These are phyloP conservation scores for Lates japonicus DNA, from an alignment of 2,797 vertebrate species.

Conservation along the genomic window DNA sequence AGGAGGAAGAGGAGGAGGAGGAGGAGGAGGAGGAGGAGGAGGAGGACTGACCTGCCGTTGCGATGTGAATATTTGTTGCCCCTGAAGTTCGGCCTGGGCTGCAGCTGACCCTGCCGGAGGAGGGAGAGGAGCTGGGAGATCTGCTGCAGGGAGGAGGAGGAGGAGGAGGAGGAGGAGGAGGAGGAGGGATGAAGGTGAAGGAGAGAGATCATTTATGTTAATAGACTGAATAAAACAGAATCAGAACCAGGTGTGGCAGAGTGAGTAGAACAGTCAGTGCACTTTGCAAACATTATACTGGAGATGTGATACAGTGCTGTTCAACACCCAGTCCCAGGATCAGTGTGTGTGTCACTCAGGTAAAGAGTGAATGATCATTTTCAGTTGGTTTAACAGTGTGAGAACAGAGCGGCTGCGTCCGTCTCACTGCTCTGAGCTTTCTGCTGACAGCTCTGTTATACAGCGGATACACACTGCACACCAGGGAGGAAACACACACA, in stretches of 20 bases:
- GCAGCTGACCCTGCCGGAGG: conserved; percentile 95
- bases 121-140: conserved; percentile 98
- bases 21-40: conserved; percentile 2
- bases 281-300: too few relatives aligned
- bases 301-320: too few relatives aligned
- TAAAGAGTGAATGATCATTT: conserved; percentile 33
- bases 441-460: conserved; percentile 72
- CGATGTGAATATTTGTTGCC: conserved; percentile 95
- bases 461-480: conserved; percentile 62
- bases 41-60: conserved; percentile 85
- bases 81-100: conserved; percentile 95
- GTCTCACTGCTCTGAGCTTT: conserved; percentile 56
- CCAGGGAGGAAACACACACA: conserved; percentile 72
- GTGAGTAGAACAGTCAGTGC: too few relatives aligned
- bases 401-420: conserved; percentile 43
- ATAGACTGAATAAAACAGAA: too few relatives aligned
- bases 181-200: not conserved
- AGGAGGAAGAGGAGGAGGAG: not conserved
- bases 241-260: too few relatives aligned
- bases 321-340: too few relatives aligned
- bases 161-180: conserved; percentile 30
- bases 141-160: conserved; percentile 91
- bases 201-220: not conserved
- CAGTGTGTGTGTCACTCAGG: conserved; percentile 14
- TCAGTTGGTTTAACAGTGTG: conserved; percentile 41